phyloP scores from a whole-genome alignment of 2,888 invertebrate species.

The Epiblema foenella region DNA sequence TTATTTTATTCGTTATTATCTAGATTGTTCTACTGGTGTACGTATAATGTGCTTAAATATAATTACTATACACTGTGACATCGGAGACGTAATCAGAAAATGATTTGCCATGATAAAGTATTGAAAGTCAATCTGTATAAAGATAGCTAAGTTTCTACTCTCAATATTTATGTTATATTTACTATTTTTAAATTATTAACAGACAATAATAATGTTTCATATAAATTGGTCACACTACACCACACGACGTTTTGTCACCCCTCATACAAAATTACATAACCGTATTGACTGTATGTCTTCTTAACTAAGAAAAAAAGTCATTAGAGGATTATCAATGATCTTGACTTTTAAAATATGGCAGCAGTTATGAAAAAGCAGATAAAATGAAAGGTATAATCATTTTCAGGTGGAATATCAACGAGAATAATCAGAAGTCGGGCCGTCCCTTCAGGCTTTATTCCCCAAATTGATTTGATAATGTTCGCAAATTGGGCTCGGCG shows the following conservation, averaged over 20 bases:
- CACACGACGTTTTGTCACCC: background rate
- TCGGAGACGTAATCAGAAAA: too few species aligned
- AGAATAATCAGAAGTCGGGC: conserved; percentile 58
- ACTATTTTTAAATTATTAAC: too few species aligned
- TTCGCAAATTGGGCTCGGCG: conserved; percentile 55
- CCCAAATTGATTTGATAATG: conserved; percentile 58
- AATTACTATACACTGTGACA: too few species aligned
- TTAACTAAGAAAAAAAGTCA: background rate
- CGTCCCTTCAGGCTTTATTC: conserved; percentile 52
- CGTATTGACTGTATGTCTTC: too few species aligned
- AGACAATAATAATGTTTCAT: too few species aligned
- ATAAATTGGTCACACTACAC: background rate
- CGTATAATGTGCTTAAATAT: too few species aligned
- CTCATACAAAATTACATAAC: too few species aligned
- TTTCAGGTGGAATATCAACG: conserved; percentile 42
- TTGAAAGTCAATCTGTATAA: too few species aligned
- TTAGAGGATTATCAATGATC: background rate
- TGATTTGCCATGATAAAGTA: too few species aligned
- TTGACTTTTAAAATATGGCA: conserved; percentile 19
- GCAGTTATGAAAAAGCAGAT: conserved; percentile 26
- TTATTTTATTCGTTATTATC: conserved; percentile 2
- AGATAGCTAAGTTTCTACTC: too few species aligned
- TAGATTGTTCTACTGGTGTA: too few species aligned
- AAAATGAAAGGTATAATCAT: conserved; percentile 41
- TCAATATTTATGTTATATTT: too few species aligned